A percentile compares a stretch with the other conserved stretches of the same genome.
These are phyloP conservation scores for Steinernema hermaphroditum DNA, from an alignment of 2,888 invertebrate species.

Conservation along the genomic window DNA sequence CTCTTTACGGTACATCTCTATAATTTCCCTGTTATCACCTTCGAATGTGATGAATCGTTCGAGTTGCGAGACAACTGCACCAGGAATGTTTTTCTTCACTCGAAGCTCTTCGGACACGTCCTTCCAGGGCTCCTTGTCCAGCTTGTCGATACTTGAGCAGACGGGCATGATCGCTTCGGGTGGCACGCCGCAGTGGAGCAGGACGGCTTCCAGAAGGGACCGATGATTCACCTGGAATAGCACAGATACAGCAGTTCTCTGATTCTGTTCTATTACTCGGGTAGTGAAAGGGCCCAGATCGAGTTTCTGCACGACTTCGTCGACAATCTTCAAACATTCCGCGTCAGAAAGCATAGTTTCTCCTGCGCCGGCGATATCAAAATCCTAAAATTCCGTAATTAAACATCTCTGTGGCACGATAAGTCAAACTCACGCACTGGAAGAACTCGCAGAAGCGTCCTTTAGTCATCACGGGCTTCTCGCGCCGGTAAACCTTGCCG, in stretches of 20 bases:
- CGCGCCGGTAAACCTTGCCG: slow-evolving; percentile 91
- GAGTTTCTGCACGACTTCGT: slow-evolving; percentile 83
- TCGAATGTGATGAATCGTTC: neutral
- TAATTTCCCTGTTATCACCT: neutral
- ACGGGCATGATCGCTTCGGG: slow-evolving; percentile 85
- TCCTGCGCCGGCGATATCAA: slow-evolving; percentile 94
- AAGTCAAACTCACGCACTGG: slow-evolving; percentile 95
- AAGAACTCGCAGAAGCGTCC: slow-evolving; percentile 97
- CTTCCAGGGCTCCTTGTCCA: slow-evolving; percentile 78
- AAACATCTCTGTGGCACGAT: too few species aligned
- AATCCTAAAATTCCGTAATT: slow-evolving; percentile 77
- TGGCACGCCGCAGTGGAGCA: slow-evolving; percentile 91
- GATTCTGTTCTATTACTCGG: slow-evolving; percentile 72
- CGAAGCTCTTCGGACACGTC: slow-evolving; percentile 82
- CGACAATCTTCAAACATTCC: slow-evolving; percentile 89
- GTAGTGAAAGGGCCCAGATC: slow-evolving; percentile 85
- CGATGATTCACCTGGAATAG: slow-evolving; percentile 81
- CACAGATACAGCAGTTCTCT: neutral
- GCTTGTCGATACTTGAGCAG: slow-evolving; percentile 95
- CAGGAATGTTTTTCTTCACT: slow-evolving; percentile 38
- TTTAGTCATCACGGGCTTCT: slow-evolving; percentile 93
- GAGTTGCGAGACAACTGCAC: neutral
- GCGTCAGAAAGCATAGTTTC: slow-evolving; percentile 96
- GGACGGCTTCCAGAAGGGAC: slow-evolving; percentile 89
- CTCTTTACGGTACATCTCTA: neutral